Evolutionary conservation across 2,888 invertebrate genomes (phyloP).

Genomic region (Drosophila infuscata): DNA sequence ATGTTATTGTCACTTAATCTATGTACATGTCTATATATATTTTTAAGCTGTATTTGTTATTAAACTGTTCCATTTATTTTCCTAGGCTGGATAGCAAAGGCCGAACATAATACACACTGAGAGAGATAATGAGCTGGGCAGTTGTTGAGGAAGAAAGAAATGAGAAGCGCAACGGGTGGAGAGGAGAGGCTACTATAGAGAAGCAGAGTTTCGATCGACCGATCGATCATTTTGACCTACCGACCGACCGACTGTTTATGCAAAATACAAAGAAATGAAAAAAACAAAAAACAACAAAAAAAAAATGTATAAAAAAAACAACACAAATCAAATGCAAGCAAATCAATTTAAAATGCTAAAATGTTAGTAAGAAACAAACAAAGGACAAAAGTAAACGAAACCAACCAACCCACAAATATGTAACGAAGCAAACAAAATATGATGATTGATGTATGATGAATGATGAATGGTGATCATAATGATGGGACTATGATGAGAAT

Average conservation of each 20-base stretch:
- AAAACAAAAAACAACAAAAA: background rate
- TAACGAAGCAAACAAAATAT: conserved; percentile 31
- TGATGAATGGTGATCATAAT: conserved; percentile 1
- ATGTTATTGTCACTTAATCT: background rate
- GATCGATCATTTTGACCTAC: conserved; percentile 58
- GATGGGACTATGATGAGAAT: conserved; percentile 11
- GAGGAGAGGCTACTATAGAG: conserved; percentile 47
- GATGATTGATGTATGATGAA: conserved; percentile 5
- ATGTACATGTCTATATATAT: background rate
- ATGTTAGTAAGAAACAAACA: conserved; percentile 20
- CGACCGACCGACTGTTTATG: conserved; percentile 61
- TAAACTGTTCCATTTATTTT: conserved; percentile 5
- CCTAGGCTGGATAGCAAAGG: conserved; percentile 36
- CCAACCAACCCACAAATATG: conserved; percentile 71
- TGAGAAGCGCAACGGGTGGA: background rate
- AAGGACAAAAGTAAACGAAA: conserved; percentile 54
- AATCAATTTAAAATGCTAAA: conserved; percentile 52
- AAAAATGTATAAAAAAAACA: conserved; percentile 5
- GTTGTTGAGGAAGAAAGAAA: conserved; percentile 15
- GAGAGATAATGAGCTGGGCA: conserved; percentile 21
- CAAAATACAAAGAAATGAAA: conserved; percentile 17
- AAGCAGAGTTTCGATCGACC: conserved; percentile 44
- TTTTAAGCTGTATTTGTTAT: conserved; percentile 7
- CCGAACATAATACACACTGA: conserved; percentile 13
- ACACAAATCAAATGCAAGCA: conserved; percentile 49